Evolutionary conservation across 2,888 invertebrate species (phyloP).

Genomic region (Phaonia tiefii): DNA sequence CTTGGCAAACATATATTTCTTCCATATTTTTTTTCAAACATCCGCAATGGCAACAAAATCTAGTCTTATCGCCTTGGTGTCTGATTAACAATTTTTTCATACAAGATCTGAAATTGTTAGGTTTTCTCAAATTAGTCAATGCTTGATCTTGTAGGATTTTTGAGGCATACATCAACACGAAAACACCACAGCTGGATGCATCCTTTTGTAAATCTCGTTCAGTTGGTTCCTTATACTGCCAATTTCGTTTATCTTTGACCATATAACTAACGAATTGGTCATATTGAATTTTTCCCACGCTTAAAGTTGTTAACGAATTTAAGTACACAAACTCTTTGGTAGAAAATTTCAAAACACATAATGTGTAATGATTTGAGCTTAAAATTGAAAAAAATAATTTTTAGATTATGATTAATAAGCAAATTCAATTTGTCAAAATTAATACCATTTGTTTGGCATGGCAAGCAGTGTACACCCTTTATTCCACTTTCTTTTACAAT

Average conservation of each 20-base stretch:
- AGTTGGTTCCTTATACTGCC: not conserved
- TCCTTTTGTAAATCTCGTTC: constrained; percentile 14
- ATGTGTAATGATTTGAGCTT: too few relatives aligned
- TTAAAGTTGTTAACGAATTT: too few relatives aligned
- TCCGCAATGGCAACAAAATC: constrained; percentile 31
- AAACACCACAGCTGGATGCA: constrained; percentile 11
- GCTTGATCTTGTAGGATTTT: not conserved
- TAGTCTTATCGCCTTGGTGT: constrained; percentile 4
- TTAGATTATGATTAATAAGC: not conserved
- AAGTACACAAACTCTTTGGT: too few relatives aligned
- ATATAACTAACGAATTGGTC: too few relatives aligned
- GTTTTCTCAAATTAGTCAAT: not conserved
- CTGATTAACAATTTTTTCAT: constrained; percentile 5
- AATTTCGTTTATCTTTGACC: not conserved
- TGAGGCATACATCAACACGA: constrained; percentile 20
- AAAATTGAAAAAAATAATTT: too few relatives aligned
- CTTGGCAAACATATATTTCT: not conserved
- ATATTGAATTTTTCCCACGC: too few relatives aligned
- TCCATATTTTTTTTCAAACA: not conserved
- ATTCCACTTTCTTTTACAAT: too few relatives aligned
- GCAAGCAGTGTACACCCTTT: not conserved
- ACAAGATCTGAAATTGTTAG: not conserved
- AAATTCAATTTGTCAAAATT: not conserved
- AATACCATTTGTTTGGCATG: not conserved
- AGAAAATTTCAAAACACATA: too few relatives aligned